phyloP scores from a whole-genome alignment of 2,797 vertebrate species.

The Luscinia megarhynchos region DNA sequence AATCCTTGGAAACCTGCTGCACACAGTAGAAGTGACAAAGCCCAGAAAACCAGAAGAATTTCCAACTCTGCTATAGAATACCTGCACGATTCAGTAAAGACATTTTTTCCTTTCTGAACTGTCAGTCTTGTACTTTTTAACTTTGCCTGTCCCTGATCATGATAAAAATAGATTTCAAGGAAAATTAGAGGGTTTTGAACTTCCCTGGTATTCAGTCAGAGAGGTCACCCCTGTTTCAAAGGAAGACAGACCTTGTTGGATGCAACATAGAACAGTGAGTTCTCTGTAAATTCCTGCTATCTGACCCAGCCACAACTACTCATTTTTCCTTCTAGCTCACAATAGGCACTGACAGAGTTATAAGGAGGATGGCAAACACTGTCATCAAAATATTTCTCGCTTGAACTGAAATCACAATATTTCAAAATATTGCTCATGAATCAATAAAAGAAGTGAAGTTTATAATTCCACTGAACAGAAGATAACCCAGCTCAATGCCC shows the following conservation, averaged over 20 bases:
- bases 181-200: conserved; percentile 45
- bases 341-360: neutral
- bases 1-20: neutral
- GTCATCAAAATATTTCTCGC: neutral
- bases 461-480: neutral
- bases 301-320: conserved; percentile 19
- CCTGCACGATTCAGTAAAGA: neutral
- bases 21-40: neutral
- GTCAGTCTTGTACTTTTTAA: neutral
- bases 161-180: conserved; percentile 48
- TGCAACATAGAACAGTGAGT: neutral
- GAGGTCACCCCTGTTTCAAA: neutral
- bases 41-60: neutral
- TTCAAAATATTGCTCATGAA: neutral
- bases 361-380: neutral
- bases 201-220: conserved; percentile 1
- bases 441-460: neutral
- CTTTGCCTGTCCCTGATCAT: neutral
- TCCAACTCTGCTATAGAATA: neutral
- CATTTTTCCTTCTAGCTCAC: neutral
- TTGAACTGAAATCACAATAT: neutral
- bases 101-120: neutral
- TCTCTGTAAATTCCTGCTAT: neutral
- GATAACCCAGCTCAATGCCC: neutral
- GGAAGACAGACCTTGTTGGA: neutral